Evolutionary conservation across 2,113 vertebrate genomes (phyloP), one percentile per base, ranked within the genome.

Genomic region (Sander vitreus): DNA sequence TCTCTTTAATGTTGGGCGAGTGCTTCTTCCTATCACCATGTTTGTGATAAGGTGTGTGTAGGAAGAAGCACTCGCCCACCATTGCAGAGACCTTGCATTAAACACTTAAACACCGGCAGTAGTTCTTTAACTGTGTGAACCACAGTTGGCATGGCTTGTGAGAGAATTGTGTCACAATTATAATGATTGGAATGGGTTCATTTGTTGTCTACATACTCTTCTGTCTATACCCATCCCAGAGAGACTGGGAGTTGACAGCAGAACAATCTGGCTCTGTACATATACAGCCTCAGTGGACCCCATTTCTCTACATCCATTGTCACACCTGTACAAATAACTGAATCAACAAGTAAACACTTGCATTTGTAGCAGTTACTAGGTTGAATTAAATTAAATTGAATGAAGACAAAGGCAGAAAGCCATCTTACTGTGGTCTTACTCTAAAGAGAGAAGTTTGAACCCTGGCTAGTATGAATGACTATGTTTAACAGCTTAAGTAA

Each of bases 131-230:
- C 21, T 2, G n/a, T 25, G 72, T 6, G 33, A 30, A 62, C 69
- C 45, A n/a, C n/a, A 57, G 65, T 51, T 74, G 74, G 73, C 77
- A 53, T 59, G 54, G 67, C 71, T 55, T 65, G 66, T 81, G 64
- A 76, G 58, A 11, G 45, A 71, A 47, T 67, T 67, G 60, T 53
- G 60, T 48, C 43, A 54, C n/a, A 19, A 45, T 50, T 33, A n/a
- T 0, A 69, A 14, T 43, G 71, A 78, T 19, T 68, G 68, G 63
- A 73, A 25, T 48, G 43, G 11, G 62, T 15, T 18, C 14, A 67
- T 60, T 51, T 59, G 68, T 19, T 72, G 15, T 60, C 73, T 68
- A n/a, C 53, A 5, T 23, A 51, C 76, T 54, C 69, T 21, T 69
- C 70, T 76, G 71, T 58, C 16, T 54, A 27, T 50, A 62, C 30